phyloP scores from a whole-genome alignment of 2,888 invertebrate genomes.

The Dasysyrphus tricinctus region DNA sequence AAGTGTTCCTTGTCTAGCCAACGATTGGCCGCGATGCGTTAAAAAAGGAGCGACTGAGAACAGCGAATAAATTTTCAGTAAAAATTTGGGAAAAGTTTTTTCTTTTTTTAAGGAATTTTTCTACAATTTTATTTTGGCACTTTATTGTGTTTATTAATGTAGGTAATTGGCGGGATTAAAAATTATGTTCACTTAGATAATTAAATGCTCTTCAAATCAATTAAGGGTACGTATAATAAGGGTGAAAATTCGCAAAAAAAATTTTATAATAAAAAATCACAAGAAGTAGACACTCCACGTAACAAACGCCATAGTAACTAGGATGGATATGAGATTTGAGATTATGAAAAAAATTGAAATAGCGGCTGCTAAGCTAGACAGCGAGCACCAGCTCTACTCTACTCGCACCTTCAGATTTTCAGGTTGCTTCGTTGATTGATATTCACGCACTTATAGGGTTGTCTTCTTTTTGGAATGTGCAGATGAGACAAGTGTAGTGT shows the following conservation, averaged over 20 bases:
- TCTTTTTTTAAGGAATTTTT: background rate
- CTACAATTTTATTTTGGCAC: constrained; percentile 46
- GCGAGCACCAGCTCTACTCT: constrained; percentile 23
- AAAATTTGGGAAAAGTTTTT: constrained; percentile 26
- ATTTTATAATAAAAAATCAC: constrained; percentile 58
- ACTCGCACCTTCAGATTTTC: background rate
- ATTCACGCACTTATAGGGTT: constrained; percentile 41
- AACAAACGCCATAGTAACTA: constrained; percentile 76
- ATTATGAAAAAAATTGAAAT: constrained; percentile 40
- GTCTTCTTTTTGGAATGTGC: constrained; percentile 38
- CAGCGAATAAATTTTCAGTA: constrained; percentile 42
- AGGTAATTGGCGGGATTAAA: constrained; percentile 10
- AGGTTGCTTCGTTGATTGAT: constrained; percentile 8
- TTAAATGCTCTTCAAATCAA: constrained; percentile 53
- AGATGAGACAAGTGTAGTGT: constrained; percentile 58
- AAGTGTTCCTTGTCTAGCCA: constrained; percentile 50
- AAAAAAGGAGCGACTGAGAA: constrained; percentile 50
- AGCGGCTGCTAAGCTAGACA: background rate
- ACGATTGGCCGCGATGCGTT: constrained; percentile 29
- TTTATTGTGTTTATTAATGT: background rate
- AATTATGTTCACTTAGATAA: constrained; percentile 25
- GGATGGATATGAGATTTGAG: constrained; percentile 30
- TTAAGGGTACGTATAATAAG: constrained; percentile 28
- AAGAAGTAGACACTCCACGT: constrained; percentile 75
- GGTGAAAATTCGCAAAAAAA: constrained; percentile 36